These are phyloP conservation scores for Lordiphosa stackelbergi DNA, from an alignment of 1,140 invertebrate species.

Conservation along the genomic window DNA sequence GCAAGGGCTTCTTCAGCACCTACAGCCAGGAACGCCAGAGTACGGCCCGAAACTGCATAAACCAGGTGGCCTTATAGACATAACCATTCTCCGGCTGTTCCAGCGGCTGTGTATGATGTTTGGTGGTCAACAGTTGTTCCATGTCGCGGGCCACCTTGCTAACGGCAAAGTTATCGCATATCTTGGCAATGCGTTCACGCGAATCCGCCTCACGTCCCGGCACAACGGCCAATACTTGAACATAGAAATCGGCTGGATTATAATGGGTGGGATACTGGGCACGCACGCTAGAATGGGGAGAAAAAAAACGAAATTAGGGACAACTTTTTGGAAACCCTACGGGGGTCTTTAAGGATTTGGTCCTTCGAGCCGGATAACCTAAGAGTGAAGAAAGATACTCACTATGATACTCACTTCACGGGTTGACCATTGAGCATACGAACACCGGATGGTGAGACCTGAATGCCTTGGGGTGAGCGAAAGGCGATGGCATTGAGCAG, in stretches of 20 bases:
- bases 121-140: constrained; percentile 67
- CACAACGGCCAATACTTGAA: constrained; percentile 93
- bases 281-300: constrained; percentile 80
- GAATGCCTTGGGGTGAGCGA: constrained; percentile 83
- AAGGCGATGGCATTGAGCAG: constrained; percentile 93
- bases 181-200: too few species aligned
- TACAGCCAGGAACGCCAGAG: constrained; percentile 94
- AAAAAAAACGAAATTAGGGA: not conserved
- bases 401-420: too few species aligned
- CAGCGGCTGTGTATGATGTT: constrained; percentile 71
- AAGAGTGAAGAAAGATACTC: too few species aligned
- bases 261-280: constrained; percentile 90
- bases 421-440: constrained; percentile 85
- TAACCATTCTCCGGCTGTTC: constrained; percentile 74
- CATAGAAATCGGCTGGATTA: constrained; percentile 97
- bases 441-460: constrained; percentile 64
- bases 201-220: too few species aligned
- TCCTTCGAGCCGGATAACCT: too few species aligned
- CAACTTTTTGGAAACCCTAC: too few species aligned
- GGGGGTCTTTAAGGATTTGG: too few species aligned
- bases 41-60: constrained; percentile 91
- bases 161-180: too few species aligned
- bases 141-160: constrained; percentile 79
- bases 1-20: constrained; percentile 91
- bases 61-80: constrained; percentile 91